Base-by-base conservation (phyloP, 2,888 invertebrate genomes). In the Calliopum simillimum region DNA sequence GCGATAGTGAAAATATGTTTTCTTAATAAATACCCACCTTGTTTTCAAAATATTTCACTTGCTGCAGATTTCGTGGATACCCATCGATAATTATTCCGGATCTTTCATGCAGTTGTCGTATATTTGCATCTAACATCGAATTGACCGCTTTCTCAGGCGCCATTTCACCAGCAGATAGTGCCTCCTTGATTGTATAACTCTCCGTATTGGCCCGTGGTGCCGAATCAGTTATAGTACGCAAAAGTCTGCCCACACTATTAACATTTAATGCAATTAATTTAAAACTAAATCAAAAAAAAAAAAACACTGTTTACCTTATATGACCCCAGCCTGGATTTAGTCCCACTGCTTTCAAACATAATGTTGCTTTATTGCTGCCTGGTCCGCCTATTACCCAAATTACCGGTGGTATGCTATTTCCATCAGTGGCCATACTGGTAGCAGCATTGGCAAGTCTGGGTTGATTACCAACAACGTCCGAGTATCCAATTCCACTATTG, bases 11-110 rank as follows among this genome's bases (percentile, higher is more conserved):
- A n/a, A n/a, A n/a, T n/a, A n/a, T n/a, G n/a, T n/a, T n/a, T n/a
- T n/a, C n/a, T n/a, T n/a, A n/a, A n/a, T n/a, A n/a, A n/a, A n/a
- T n/a, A 33, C 33, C 8, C 33, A 33, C 98, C 91, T 96, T 95
- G 69, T 89, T 91, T 86, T 99, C 95, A 84, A 98, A 99, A 80
- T 92, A 90, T 66, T 91, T 89, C 76, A 95, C 93, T 88, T 99
- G 98, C 62, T 92, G 91, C 82, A 96, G 87, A 80, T 97, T 96
- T 69, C 98, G 88, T 0, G 99, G 99, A 84, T 94, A 99, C 0
- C 98, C 98, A 80, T 98, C 98, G 68, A 99, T 90, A 70, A 99
- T 90, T 71, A 98, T 91, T 4, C 98, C 97, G 71, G 89, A 89
- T 23, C 90, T 90, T 8, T 90, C 90, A 49, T 87, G 87, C 72